phyloP scores from a whole-genome alignment of 1,140 invertebrate species.

The Ceratina japonica region DNA sequence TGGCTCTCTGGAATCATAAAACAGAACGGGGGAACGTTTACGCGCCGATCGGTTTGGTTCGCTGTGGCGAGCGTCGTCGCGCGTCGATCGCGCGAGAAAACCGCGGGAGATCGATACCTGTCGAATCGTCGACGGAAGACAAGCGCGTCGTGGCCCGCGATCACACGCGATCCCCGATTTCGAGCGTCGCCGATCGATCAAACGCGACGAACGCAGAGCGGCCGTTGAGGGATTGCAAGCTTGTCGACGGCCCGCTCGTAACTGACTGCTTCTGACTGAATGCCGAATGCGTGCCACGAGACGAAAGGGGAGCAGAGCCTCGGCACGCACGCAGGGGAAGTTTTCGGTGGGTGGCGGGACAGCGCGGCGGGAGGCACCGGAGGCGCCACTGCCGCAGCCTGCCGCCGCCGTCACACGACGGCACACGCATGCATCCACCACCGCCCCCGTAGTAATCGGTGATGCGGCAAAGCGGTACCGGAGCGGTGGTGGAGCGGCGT shows the following conservation, averaged over 20 bases:
- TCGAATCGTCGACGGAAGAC: constrained; percentile 16
- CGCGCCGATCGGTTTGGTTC: background rate
- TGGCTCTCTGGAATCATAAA: constrained; percentile 84
- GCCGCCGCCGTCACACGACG: constrained; percentile 49
- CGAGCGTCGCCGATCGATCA: background rate
- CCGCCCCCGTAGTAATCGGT: constrained; percentile 28
- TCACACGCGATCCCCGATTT: no score
- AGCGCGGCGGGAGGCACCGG: constrained; percentile 50
- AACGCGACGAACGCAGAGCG: background rate
- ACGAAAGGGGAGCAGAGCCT: constrained; percentile 72
- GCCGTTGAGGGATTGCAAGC: constrained; percentile 57
- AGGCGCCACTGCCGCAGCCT: constrained; percentile 53
- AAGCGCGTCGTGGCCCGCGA: background rate
- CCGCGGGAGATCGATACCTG: constrained; percentile 51
- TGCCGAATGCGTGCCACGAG: constrained; percentile 75
- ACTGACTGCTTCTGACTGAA: constrained; percentile 78
- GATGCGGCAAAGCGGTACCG: constrained; percentile 42
- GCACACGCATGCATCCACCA: constrained; percentile 5
- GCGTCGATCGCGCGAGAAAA: constrained; percentile 37
- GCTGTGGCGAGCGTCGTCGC: background rate
- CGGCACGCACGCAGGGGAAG: constrained; percentile 78
- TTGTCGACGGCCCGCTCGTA: constrained; percentile 77
- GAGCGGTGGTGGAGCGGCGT: constrained; percentile 36
- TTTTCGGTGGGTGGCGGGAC: constrained; percentile 66
- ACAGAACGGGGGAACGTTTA: constrained; percentile 3